phyloP scores from a whole-genome alignment of 2,888 invertebrate genomes.

The Dorcus hopei region DNA sequence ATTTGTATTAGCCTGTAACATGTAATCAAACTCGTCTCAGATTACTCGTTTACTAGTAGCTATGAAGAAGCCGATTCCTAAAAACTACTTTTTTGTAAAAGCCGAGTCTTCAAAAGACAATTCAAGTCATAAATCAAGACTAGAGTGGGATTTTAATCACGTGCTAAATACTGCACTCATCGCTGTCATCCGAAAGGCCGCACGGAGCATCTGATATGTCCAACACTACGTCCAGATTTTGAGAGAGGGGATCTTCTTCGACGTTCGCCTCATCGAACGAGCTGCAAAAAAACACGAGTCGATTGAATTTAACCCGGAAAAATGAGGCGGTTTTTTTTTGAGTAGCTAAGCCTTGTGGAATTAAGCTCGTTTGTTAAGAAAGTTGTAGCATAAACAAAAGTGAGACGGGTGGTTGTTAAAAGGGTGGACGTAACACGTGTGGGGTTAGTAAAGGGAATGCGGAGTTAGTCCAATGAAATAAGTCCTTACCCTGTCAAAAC shows the following conservation, averaged over 20 bases:
- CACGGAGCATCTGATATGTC: conserved; percentile 40
- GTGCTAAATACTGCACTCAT: conserved; percentile 61
- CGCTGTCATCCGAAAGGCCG: conserved; percentile 51
- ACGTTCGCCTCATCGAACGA: conserved; percentile 66
- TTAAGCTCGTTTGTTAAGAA: background rate
- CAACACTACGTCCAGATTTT: conserved; percentile 63
- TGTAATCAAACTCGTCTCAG: too few species aligned
- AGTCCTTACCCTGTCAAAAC: conserved; percentile 49
- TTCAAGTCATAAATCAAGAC: background rate
- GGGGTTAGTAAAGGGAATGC: background rate
- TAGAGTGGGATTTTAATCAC: background rate
- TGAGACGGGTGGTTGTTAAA: too few species aligned
- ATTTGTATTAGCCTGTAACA: too few species aligned
- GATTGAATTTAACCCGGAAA: background rate
- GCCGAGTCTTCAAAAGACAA: too few species aligned
- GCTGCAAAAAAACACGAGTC: conserved; percentile 46
- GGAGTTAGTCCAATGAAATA: background rate
- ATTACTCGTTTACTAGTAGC: too few species aligned
- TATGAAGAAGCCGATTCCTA: too few species aligned
- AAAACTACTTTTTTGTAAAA: too few species aligned
- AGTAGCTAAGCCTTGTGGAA: background rate
- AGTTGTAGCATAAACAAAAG: background rate
- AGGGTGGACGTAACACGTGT: too few species aligned
- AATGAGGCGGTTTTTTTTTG: background rate
- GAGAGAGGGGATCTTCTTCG: conserved; percentile 60